Percentiles rank a stretch among this genome's conserved stretches.
Evolutionary conservation across 2,888 invertebrate species (phyloP).

Genomic region (Coelinius sp.): DNA sequence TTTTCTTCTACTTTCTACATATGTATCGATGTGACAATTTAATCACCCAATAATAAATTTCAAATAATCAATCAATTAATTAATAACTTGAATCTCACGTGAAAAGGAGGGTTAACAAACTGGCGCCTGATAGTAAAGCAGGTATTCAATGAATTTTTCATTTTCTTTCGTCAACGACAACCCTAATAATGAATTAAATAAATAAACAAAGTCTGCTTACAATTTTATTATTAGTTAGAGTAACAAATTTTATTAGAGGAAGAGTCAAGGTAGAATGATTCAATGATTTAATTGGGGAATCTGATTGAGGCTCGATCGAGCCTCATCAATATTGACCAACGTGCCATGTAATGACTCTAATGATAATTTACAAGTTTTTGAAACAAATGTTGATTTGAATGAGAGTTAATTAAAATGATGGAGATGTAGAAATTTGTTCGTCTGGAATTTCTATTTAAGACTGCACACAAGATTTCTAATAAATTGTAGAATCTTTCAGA

Average conservation of each 20-base stretch:
- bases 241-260: slow-evolving; percentile 60
- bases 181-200: slow-evolving; percentile 36
- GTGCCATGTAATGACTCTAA: slow-evolving; percentile 53
- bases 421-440: neutral
- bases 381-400: too few relatives aligned
- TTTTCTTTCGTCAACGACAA: slow-evolving; percentile 26
- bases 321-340: slow-evolving; percentile 60
- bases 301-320: slow-evolving; percentile 57
- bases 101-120: neutral
- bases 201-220: slow-evolving; percentile 50
- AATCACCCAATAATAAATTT: neutral
- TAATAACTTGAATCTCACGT: neutral
- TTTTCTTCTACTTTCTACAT: slow-evolving; percentile 23
- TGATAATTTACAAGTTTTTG: neutral
- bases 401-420: neutral
- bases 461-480: neutral
- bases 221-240: slow-evolving; percentile 60
- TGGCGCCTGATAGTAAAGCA: neutral
- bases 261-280: slow-evolving; percentile 51
- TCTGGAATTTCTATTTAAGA: neutral
- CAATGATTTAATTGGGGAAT: neutral
- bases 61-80: neutral
- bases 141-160: neutral
- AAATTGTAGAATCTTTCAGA: neutral
- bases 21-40: slow-evolving; percentile 23